These are phyloP conservation scores for Agrypnia vestita DNA, from an alignment of 1,140 invertebrate genomes.

Conservation along the genomic window DNA sequence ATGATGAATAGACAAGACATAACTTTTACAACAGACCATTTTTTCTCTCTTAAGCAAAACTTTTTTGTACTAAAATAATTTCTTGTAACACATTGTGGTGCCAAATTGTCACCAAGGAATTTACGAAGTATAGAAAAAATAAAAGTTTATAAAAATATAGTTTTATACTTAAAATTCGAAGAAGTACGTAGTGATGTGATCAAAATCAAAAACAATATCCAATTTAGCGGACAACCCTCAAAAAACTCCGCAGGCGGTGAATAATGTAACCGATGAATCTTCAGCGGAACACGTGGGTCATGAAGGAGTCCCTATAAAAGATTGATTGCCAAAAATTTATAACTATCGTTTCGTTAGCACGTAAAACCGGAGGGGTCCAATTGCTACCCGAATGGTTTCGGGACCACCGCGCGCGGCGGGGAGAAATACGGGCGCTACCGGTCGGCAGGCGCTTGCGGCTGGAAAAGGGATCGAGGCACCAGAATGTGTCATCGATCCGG, in stretches of 20 bases:
- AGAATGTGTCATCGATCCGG: slow-evolving; percentile 20
- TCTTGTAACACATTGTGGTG: no score
- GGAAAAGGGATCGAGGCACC: neutral
- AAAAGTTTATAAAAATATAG: no score
- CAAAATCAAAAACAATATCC: no score
- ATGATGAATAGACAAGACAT: no score
- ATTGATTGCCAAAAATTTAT: slow-evolving; percentile 50
- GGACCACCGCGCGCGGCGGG: neutral
- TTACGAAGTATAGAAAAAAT: no score
- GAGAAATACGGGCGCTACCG: neutral
- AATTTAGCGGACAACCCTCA: no score
- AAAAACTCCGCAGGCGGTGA: slow-evolving; percentile 17
- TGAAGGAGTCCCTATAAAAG: slow-evolving; percentile 32
- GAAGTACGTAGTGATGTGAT: no score
- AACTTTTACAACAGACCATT: no score
- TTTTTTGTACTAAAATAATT: no score
- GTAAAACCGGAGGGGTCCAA: slow-evolving; percentile 21
- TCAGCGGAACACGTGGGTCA: slow-evolving; percentile 3
- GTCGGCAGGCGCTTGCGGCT: neutral
- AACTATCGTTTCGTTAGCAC: slow-evolving; percentile 27
- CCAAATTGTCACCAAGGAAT: no score
- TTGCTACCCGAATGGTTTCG: neutral
- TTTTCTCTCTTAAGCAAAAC: no score
- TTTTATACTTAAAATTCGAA: no score
- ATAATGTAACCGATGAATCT: slow-evolving; percentile 38